Base-by-base conservation (phyloP, 2,888 invertebrate species). In the Scrobipalpa costella region DNA sequence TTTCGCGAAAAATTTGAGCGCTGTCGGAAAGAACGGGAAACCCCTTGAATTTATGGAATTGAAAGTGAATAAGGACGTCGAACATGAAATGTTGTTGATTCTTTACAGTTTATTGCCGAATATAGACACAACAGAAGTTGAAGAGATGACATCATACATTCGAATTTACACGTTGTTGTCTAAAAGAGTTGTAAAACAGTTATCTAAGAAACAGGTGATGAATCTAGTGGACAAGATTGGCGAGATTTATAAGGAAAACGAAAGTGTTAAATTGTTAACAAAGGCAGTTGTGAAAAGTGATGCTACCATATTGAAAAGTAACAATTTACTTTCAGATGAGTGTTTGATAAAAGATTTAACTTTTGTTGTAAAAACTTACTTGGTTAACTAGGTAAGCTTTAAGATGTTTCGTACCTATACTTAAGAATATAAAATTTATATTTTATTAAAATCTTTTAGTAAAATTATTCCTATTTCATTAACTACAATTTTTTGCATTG, bases 61-160 rank as follows among this genome's bases (percentile, higher is more conserved):
- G 17, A 88, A 84, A 68, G 71, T 83, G 0, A 88, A 88, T 67
- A 88, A 81, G 64, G 89, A 88, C 0, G 67, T 85, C 0, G 90
- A 90, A 68, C 79, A 80, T 63, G 89, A 90, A 71, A 71, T 90
- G 13, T 65, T 86, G 61, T 69, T 77, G 1, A 75, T 88, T 62
- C 67, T 85, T 6, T 80, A 80, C 55, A 81, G 83, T 69, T 69
- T 88, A 50, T 69, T 83, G 21, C 76, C 79, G 47, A 75, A 81
- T 63, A 70, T 82, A 7, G 78, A 83, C 7, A 71, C 71, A 47
- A 73, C 84, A 36, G 86, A 85, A 36, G 17, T 68, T 1, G 79
- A 81, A 17, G 85, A 88, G 57, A 69, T 83, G 8, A 44, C 71
- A 1, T 64, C 69, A 0, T 89, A 84, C 70, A 65, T 89, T 0